Conservation (phyloP, 2,888 invertebrate species). For the Trichopria drosophilae region DNA sequence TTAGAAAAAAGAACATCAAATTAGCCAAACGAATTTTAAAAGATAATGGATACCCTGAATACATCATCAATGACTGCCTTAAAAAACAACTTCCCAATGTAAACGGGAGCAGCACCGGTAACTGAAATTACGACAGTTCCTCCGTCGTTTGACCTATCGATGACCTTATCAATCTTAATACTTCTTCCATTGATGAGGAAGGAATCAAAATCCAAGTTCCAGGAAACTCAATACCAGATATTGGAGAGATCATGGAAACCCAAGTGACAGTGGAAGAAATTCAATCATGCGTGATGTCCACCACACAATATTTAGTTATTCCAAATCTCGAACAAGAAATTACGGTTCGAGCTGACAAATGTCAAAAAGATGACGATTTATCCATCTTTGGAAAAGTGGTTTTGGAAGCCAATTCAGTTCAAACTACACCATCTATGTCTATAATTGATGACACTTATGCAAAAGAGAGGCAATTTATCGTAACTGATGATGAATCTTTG, state of each 20-base stretch:
- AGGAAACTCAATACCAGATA: constrained; percentile 53
- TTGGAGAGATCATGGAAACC: constrained; percentile 49
- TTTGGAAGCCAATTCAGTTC: no score
- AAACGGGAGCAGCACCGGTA: constrained; percentile 50
- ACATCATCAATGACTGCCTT: no score
- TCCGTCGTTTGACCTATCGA: constrained; percentile 74
- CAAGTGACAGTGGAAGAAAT: constrained; percentile 29
- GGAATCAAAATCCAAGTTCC: constrained; percentile 46
- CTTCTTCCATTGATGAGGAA: constrained; percentile 53
- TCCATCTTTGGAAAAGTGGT: no score
- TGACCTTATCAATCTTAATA: constrained; percentile 77
- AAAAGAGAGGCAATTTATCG: constrained; percentile 40
- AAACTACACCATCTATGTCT: constrained; percentile 54
- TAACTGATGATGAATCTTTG: constrained; percentile 36
- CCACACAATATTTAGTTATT: constrained; percentile 48
- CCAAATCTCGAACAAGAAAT: no score
- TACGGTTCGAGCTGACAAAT: no score
- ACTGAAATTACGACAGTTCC: constrained; percentile 60
- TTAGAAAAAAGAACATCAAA: no score
- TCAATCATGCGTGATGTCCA: constrained; percentile 41
- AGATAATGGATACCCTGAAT: no score
- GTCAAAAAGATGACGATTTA: no score
- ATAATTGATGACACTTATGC: constrained; percentile 51
- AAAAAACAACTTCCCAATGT: no score
- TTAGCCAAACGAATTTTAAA: no score